Percentiles rank a stretch among this genome's conserved stretches.
phyloP scores from a whole-genome alignment of 2,113 vertebrate species.

The Epinephelus fuscoguttatus region DNA sequence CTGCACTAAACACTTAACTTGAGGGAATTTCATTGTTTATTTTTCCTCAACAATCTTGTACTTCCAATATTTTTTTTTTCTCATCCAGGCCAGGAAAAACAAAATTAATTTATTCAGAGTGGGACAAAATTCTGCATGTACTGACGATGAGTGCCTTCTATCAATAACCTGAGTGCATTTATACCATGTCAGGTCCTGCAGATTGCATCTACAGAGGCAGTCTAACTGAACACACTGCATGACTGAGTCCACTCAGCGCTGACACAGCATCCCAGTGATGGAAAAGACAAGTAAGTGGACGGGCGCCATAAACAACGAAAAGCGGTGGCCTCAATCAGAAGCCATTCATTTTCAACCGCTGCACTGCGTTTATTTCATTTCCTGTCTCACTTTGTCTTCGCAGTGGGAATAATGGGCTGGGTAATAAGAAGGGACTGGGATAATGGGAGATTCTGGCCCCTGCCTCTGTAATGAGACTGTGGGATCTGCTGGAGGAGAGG shows the following conservation, averaged over 20 bases:
- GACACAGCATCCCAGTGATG: constrained; percentile 67
- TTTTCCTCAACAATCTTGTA: constrained; percentile 12
- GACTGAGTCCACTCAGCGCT: constrained; percentile 57
- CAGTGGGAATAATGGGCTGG: constrained; percentile 73
- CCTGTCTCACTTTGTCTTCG: constrained; percentile 79
- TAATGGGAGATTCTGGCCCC: constrained; percentile 74
- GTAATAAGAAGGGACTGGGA: constrained; percentile 77
- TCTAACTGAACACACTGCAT: constrained; percentile 24
- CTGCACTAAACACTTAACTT: constrained; percentile 20
- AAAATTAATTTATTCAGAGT: neutral
- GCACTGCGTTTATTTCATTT: constrained; percentile 82
- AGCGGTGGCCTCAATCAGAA: constrained; percentile 77
- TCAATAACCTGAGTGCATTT: neutral
- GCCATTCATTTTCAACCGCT: constrained; percentile 74
- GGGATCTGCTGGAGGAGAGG: constrained; percentile 58
- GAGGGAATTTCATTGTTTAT: neutral
- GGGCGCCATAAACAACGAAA: constrained; percentile 73
- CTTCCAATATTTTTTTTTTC: neutral
- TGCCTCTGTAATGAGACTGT: constrained; percentile 66
- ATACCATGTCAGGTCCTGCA: neutral
- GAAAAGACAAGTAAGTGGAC: constrained; percentile 73
- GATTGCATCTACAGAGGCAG: constrained; percentile 14
- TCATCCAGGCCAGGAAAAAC: neutral
- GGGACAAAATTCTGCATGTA: neutral
- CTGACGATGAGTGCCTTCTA: neutral